A percentile compares a stretch with the other conserved stretches of the same genome.
Conservation (phyloP, 1,140 invertebrate genomes). For the Melitaea cinxia region DNA sequence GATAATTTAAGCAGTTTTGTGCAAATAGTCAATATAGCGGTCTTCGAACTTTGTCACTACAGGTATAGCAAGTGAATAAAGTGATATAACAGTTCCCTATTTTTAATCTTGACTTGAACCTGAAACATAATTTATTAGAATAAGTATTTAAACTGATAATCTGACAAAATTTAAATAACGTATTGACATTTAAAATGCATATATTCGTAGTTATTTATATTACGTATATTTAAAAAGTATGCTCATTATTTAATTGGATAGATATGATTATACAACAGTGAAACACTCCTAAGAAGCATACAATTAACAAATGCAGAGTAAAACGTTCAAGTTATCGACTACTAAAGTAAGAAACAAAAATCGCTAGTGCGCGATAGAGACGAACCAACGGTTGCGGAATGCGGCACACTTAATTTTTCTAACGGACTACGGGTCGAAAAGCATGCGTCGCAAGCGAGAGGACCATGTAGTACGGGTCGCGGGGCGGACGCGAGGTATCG, state of each 20-base stretch:
- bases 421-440: slow-evolving; percentile 77
- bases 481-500: slow-evolving; percentile 48
- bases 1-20: background rate
- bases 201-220: no score
- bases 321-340: background rate
- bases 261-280: no score
- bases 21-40: background rate
- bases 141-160: no score
- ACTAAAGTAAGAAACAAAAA: background rate
- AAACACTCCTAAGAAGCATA: no score
- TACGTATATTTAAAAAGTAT: no score
- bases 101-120: no score
- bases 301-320: background rate
- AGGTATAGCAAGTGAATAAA: no score
- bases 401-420: slow-evolving; percentile 78
- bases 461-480: slow-evolving; percentile 63
- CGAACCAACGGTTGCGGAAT: slow-evolving; percentile 63
- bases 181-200: no score
- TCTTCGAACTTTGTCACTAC: background rate
- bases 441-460: slow-evolving; percentile 63
- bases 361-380: slow-evolving; percentile 56
- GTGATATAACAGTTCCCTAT: no score
- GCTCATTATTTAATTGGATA: no score
- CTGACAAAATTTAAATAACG: no score
- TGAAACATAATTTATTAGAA: no score